Percentiles rank a stretch among this genome's conserved stretches.
Evolutionary conservation across 1,140 invertebrate genomes (phyloP).

Genomic region (Bilobella aurantiaca): DNA sequence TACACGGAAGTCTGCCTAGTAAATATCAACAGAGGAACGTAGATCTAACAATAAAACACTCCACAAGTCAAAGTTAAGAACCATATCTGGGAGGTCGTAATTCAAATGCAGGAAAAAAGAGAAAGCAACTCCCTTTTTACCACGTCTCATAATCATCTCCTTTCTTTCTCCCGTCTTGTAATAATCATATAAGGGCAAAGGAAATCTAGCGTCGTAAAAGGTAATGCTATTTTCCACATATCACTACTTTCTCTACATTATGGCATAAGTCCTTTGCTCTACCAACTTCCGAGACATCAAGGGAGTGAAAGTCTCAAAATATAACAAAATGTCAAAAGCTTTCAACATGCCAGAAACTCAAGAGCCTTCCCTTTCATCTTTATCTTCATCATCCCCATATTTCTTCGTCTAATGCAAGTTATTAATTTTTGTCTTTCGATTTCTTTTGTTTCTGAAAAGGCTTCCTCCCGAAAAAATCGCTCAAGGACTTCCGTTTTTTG

Average conservation of each 20-base stretch:
- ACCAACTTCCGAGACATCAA: not conserved
- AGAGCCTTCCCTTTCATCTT: not conserved
- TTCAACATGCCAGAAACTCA: conserved; percentile 7
- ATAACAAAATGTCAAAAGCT: conserved; percentile 28
- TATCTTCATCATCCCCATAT: conserved; percentile 2
- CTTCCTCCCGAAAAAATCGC: no score
- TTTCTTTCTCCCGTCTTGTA: not conserved
- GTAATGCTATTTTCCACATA: not conserved
- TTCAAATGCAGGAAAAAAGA: not conserved
- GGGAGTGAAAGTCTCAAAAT: not conserved
- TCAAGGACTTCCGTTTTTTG: no score
- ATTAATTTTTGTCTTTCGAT: not conserved
- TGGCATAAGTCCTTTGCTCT: not conserved
- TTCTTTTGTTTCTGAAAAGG: not conserved
- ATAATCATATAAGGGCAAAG: conserved; percentile 2
- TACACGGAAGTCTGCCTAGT: not conserved
- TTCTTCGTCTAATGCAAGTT: not conserved
- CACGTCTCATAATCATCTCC: not conserved
- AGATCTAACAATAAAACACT: conserved; percentile 5
- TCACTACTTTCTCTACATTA: not conserved
- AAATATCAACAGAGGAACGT: not conserved
- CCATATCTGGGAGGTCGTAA: not conserved
- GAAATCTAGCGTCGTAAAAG: conserved; percentile 1
- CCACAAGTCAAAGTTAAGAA: conserved; percentile 7
- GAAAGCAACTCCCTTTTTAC: not conserved